These are phyloP conservation scores for Drosophila greeni DNA, from an alignment of 2,888 invertebrate genomes.

Conservation along the genomic window DNA sequence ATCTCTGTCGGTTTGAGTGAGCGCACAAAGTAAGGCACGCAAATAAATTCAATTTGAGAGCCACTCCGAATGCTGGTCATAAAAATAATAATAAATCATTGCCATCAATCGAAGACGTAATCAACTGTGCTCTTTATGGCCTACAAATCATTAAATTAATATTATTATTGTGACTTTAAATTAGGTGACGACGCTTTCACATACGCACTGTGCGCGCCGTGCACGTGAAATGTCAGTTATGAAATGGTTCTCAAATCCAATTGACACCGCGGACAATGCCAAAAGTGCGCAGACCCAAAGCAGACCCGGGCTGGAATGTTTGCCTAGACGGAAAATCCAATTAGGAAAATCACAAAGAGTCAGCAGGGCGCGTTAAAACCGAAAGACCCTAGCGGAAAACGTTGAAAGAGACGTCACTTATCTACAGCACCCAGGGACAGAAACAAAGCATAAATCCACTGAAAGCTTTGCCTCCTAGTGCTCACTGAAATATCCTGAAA, in stretches of 20 bases:
- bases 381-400: constrained; percentile 26
- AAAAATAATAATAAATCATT: constrained; percentile 43
- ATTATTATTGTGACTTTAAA: constrained; percentile 23
- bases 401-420: constrained; percentile 14
- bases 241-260: constrained; percentile 43
- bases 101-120: constrained; percentile 39
- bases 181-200: constrained; percentile 17
- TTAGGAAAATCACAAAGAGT: constrained; percentile 42
- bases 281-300: constrained; percentile 20
- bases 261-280: constrained; percentile 37
- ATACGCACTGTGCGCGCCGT: constrained; percentile 5
- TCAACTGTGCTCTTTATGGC: constrained; percentile 11
- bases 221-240: constrained; percentile 16
- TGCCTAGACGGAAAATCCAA: constrained; percentile 46
- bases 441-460: not conserved
- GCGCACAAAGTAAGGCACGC: constrained; percentile 16
- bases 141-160: constrained; percentile 27
- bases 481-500: constrained; percentile 19
- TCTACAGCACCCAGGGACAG: constrained; percentile 9
- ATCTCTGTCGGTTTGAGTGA: constrained; percentile 7
- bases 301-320: constrained; percentile 17
- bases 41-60: constrained; percentile 25
- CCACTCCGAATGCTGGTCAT: constrained; percentile 28
- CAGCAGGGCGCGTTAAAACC: constrained; percentile 24
- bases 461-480: not conserved